A percentile compares a stretch with the other conserved stretches of the same genome.
These are phyloP conservation scores for Pseudochirops corinnae DNA, from an alignment of 2,797 vertebrate species.

Conservation along the genomic window DNA sequence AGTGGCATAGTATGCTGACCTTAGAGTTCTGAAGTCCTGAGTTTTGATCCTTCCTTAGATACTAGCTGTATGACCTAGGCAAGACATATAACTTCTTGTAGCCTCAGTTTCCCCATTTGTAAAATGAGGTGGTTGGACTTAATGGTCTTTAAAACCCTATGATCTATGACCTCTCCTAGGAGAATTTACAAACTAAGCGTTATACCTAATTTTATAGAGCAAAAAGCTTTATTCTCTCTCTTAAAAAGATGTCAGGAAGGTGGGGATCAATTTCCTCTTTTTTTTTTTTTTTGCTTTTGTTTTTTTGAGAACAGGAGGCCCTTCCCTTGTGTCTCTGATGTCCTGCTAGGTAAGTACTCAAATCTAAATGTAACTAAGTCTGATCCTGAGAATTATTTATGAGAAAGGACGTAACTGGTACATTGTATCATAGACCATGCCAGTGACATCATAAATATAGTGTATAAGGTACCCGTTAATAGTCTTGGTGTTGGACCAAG, in stretches of 20 bases:
- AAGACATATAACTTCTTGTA: not conserved
- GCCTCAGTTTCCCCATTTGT: not conserved
- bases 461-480: not conserved
- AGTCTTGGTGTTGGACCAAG: not conserved
- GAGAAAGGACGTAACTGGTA: constrained; percentile 27
- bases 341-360: constrained; percentile 35
- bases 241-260: not conserved
- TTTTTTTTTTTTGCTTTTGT: not conserved
- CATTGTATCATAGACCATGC: not conserved
- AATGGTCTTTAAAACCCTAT: not conserved
- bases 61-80: not conserved
- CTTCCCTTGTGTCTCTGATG: constrained; percentile 50
- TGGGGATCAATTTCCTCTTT: not conserved
- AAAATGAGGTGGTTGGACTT: not conserved
- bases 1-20: not conserved
- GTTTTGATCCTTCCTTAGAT: not conserved
- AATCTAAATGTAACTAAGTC: not conserved
- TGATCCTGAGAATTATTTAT: not conserved
- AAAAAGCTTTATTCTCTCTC: not conserved
- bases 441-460: constrained; percentile 38
- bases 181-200: not conserved
- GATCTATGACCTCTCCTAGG: not conserved
- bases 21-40: not conserved
- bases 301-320: not conserved
- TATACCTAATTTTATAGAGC: not conserved